Evolutionary conservation across 2,797 vertebrate genomes (phyloP).

Genomic region (Muraenolepis orangiensis): DNA sequence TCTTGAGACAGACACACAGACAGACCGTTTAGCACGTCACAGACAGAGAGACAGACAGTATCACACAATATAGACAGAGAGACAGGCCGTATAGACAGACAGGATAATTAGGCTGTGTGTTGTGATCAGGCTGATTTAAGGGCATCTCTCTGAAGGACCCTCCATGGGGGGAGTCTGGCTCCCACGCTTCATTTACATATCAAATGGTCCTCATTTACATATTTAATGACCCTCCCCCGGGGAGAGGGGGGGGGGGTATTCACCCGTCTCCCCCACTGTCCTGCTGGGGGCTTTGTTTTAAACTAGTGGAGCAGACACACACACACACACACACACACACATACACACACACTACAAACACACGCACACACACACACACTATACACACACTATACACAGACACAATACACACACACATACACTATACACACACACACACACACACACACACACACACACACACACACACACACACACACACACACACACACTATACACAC

Average conservation of each 20-base stretch:
- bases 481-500: constrained; percentile 42
- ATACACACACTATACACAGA: too few relatives aligned
- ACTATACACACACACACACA: too few relatives aligned
- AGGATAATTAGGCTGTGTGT: constrained; percentile 1
- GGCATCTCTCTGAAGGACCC: constrained; percentile 13
- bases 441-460: constrained; percentile 60
- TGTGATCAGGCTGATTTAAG: not conserved
- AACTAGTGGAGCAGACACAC: constrained; percentile 78
- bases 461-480: constrained; percentile 28
- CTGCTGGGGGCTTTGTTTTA: constrained; percentile 98
- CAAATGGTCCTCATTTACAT: constrained; percentile 99
- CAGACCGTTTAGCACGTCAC: too few relatives aligned
- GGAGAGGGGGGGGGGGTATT: constrained; percentile 86
- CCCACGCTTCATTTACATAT: constrained; percentile 98
- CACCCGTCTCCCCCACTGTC: constrained; percentile 76
- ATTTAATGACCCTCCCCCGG: constrained; percentile 88
- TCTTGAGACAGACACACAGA: too few relatives aligned
- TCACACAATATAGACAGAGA: too few relatives aligned
- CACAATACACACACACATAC: not conserved
- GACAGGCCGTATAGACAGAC: too few relatives aligned
- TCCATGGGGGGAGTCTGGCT: constrained; percentile 78
- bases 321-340: too few relatives aligned
- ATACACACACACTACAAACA: not conserved
- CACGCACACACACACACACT: too few relatives aligned
- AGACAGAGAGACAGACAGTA: too few relatives aligned